Evolutionary conservation across 2,888 invertebrate genomes (phyloP).

Genomic region (Rhingia campestris): DNA sequence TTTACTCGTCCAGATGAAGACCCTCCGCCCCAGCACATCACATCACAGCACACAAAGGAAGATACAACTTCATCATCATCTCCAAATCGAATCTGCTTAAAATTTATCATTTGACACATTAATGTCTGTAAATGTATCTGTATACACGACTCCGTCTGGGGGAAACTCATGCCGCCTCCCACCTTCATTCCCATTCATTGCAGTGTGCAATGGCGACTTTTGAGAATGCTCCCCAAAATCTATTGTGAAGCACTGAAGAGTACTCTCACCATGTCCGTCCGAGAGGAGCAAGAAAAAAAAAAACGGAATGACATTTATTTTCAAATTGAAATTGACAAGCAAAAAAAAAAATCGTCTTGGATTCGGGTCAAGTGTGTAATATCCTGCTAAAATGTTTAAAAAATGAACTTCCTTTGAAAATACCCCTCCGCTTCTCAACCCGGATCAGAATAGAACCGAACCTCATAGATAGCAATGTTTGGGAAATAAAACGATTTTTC

Average conservation of each 20-base stretch:
- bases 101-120: slow-evolving; percentile 53
- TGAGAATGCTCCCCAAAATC: slow-evolving; percentile 24
- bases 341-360: slow-evolving; percentile 22
- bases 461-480: background rate
- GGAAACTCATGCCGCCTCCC: background rate
- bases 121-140: background rate
- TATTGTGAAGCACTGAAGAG: slow-evolving; percentile 22
- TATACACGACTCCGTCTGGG: background rate
- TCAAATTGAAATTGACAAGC: slow-evolving; percentile 71
- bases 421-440: background rate
- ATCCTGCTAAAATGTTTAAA: slow-evolving; percentile 61
- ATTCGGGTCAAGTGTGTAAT: slow-evolving; percentile 73
- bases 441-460: background rate
- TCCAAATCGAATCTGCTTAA: slow-evolving; percentile 67
- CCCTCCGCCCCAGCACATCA: background rate
- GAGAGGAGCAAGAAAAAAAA: background rate
- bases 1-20: slow-evolving; percentile 51
- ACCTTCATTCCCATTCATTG: background rate
- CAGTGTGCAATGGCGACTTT: slow-evolving; percentile 46
- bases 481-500: slow-evolving; percentile 51
- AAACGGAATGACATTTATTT: slow-evolving; percentile 71
- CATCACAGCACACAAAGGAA: background rate
- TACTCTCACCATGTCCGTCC: background rate
- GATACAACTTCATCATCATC: slow-evolving; percentile 54
- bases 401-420: background rate